Evolutionary conservation across 1,140 invertebrate genomes (phyloP).

Genomic region (Aricia agestis): DNA sequence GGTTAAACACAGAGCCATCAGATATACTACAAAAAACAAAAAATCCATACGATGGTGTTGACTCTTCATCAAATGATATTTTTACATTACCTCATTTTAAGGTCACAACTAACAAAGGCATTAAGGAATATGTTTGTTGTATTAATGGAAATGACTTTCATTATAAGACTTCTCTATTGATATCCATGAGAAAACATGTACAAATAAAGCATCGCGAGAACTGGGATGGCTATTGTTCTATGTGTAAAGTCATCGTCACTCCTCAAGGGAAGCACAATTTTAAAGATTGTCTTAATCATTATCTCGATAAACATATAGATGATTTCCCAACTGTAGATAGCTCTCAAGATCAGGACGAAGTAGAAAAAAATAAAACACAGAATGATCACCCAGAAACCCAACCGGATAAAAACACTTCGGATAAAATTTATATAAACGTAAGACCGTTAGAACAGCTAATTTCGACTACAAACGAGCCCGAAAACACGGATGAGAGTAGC

Average conservation of each 20-base stretch:
- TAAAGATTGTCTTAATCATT: constrained; percentile 60
- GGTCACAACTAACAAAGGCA: constrained; percentile 41
- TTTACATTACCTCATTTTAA: constrained; percentile 61
- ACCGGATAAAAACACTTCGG: not conserved
- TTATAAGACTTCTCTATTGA: constrained; percentile 55
- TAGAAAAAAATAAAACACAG: not conserved
- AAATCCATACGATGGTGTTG: not conserved
- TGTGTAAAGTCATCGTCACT: constrained; percentile 66
- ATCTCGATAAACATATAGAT: constrained; percentile 58
- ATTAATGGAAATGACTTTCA: constrained; percentile 54
- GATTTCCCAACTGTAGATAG: constrained; percentile 51
- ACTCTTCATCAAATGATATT: constrained; percentile 36
- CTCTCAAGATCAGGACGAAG: constrained; percentile 12
- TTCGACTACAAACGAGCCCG: constrained; percentile 25
- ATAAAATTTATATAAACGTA: constrained; percentile 47
- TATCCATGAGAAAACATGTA: constrained; percentile 65
- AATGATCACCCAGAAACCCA: not conserved
- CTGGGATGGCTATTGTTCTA: constrained; percentile 66
- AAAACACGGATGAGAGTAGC: constrained; percentile 18
- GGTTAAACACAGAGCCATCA: not conserved
- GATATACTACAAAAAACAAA: not conserved
- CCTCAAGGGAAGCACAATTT: constrained; percentile 53
- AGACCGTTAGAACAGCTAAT: constrained; percentile 54
- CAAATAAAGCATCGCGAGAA: constrained; percentile 55
- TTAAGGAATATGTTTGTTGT: constrained; percentile 63